phyloP scores from a whole-genome alignment of 2,888 invertebrate genomes.

The Brachynemurus nebulosus region DNA sequence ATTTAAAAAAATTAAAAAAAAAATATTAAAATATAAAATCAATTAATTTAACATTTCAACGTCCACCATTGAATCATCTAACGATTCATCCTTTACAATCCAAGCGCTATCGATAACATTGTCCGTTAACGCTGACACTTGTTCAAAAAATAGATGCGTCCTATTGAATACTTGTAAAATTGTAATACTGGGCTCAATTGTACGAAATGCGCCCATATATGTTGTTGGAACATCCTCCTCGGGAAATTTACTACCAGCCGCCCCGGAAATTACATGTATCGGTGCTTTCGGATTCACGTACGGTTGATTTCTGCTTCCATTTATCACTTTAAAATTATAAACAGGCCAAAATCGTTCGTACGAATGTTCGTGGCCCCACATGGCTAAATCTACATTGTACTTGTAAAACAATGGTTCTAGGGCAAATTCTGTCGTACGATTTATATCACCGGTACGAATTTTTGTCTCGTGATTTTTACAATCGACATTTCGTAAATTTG shows the following conservation, averaged over 20 bases:
- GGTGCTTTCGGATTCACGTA: slow-evolving; percentile 64
- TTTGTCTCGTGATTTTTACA: slow-evolving; percentile 53
- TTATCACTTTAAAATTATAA: slow-evolving; percentile 57
- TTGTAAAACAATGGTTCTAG: slow-evolving; percentile 69
- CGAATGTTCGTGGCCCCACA: slow-evolving; percentile 93
- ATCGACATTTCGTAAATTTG: slow-evolving; percentile 67
- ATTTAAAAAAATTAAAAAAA: no score
- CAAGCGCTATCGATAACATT: slow-evolving; percentile 29
- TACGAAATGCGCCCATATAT: slow-evolving; percentile 66
- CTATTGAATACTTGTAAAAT: slow-evolving; percentile 57
- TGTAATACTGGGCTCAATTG: slow-evolving; percentile 76
- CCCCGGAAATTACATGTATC: slow-evolving; percentile 74
- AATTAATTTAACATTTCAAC: no score
- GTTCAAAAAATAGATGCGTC: slow-evolving; percentile 73
- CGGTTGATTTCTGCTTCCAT: slow-evolving; percentile 40
- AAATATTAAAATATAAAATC: no score
- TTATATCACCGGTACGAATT: slow-evolving; percentile 42
- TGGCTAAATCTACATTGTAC: slow-evolving; percentile 71
- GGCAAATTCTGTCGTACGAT: slow-evolving; percentile 26
- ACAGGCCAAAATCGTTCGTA: slow-evolving; percentile 87
- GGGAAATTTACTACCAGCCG: slow-evolving; percentile 65
- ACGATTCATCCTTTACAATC: slow-evolving; percentile 26
- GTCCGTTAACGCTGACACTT: slow-evolving; percentile 36
- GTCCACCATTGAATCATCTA: not conserved
- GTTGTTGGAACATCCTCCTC: slow-evolving; percentile 42